Conservation (phyloP, 2,888 invertebrate genomes). For the Cephus pygmeus region DNA sequence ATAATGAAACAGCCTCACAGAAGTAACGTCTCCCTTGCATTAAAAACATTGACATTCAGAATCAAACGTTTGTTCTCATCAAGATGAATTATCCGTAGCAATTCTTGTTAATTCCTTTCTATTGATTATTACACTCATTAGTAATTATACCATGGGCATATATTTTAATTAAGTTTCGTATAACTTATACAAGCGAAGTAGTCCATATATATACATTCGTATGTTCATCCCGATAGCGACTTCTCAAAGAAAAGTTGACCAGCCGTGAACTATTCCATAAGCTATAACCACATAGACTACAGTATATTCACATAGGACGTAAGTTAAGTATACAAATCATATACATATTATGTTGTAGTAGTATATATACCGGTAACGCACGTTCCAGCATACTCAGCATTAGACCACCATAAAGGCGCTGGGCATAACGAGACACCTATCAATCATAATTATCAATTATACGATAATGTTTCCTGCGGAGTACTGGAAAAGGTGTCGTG, state of each 20-base stretch:
- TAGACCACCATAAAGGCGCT: not conserved
- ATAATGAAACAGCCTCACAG: not conserved
- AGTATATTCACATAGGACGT: not conserved
- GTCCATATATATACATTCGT: not conserved
- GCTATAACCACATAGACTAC: not conserved
- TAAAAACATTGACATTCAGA: not conserved
- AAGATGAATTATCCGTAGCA: not conserved
- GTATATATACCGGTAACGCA: not conserved
- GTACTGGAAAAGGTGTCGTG: constrained; percentile 5
- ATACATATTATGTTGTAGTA: not conserved
- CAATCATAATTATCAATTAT: constrained; percentile 30
- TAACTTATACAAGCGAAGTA: constrained; percentile 22
- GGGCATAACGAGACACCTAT: not conserved
- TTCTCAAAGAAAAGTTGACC: constrained; percentile 32
- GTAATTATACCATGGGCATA: not conserved
- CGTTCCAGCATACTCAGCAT: not conserved
- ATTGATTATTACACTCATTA: not conserved
- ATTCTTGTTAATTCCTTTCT: not conserved
- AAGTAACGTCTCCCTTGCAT: not conserved
- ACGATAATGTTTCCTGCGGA: constrained; percentile 33
- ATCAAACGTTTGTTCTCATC: not conserved
- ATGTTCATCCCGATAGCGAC: constrained; percentile 31
- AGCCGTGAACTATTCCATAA: constrained; percentile 33
- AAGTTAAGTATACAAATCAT: constrained; percentile 4
- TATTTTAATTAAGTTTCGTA: constrained; percentile 29